Conservation (phyloP, 2,888 invertebrate species). For the Mimas tiliae region DNA sequence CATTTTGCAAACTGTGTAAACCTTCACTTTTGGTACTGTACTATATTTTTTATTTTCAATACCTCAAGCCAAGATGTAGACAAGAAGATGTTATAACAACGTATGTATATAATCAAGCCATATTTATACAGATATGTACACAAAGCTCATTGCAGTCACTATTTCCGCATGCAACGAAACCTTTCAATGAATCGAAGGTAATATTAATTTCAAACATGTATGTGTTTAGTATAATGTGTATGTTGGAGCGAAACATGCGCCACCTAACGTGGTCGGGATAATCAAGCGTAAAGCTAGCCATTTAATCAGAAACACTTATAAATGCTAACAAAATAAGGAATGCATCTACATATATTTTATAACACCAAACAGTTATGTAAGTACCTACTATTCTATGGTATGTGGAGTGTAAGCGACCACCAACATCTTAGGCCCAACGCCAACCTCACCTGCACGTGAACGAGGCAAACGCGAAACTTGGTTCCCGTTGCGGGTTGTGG, state of each 20-base stretch:
- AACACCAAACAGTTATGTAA: background rate
- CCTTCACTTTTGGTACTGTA: background rate
- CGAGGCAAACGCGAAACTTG: no score
- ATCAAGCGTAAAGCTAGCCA: slow-evolving; percentile 6
- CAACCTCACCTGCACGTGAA: no score
- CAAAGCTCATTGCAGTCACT: background rate
- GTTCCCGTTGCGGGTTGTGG: no score
- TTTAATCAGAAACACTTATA: background rate
- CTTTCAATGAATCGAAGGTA: background rate
- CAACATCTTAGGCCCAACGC: no score
- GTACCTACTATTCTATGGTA: no score
- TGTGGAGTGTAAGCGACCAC: no score
- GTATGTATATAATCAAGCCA: background rate
- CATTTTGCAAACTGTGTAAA: background rate
- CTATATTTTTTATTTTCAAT: no score
- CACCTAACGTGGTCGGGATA: background rate
- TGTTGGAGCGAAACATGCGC: slow-evolving; percentile 4
- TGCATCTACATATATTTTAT: background rate
- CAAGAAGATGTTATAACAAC: no score
- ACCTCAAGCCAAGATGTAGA: no score
- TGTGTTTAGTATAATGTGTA: background rate
- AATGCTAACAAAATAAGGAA: background rate
- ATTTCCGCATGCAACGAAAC: background rate
- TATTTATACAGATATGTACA: background rate
- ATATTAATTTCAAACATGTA: slow-evolving; percentile 3